Conservation (phyloP, 2,797 vertebrate genomes). For the Hypotaenidia okinawae region DNA sequence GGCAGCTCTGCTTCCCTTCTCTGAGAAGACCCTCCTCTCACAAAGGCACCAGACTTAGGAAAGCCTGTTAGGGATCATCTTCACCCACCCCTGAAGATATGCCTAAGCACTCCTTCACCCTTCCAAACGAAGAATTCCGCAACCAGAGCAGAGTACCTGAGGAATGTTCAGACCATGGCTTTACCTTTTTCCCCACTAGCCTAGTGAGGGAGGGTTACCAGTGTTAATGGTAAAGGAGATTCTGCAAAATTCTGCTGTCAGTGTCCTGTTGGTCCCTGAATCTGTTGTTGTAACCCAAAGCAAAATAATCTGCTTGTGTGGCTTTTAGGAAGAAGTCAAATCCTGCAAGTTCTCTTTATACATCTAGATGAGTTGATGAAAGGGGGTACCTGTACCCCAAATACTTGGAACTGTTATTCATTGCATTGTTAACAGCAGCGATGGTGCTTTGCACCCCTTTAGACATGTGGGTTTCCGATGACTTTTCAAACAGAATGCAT, state of each 20-base stretch:
- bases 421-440: neutral
- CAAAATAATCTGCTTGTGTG: neutral
- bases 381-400: neutral
- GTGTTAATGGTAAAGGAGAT: neutral
- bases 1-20: neutral
- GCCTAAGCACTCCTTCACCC: conserved; percentile 29
- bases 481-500: neutral
- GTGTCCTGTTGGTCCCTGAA: neutral
- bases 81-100: conserved; percentile 3
- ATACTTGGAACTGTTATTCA: neutral
- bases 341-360: neutral
- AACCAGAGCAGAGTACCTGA: neutral
- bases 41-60: neutral
- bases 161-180: neutral
- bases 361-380: neutral
- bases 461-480: neutral
- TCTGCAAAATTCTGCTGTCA: neutral
- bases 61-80: neutral
- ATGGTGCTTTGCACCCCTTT: neutral
- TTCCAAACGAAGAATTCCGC: conserved; percentile 47
- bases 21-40: neutral
- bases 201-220: neutral
- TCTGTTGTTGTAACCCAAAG: neutral
- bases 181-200: neutral
- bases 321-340: neutral